Conservation (phyloP, 1,140 invertebrate species). For the Mizuhopecten yessoensis region DNA sequence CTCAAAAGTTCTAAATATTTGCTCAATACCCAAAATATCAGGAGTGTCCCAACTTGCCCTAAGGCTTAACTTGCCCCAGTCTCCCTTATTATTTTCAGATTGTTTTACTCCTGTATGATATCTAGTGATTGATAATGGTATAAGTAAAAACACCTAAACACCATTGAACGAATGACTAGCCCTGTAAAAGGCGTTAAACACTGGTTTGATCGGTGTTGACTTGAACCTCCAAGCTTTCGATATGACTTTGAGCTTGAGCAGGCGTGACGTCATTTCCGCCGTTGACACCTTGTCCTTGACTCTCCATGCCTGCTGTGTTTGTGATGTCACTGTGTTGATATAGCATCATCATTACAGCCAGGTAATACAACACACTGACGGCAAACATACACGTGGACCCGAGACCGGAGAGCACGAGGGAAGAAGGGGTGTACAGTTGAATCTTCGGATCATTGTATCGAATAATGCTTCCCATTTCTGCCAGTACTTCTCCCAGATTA, state of each 20-base stretch:
- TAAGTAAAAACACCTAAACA: no score
- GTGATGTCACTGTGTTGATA: slow-evolving; percentile 10
- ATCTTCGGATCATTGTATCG: not conserved
- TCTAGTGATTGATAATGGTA: no score
- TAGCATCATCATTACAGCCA: not conserved
- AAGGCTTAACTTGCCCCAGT: no score
- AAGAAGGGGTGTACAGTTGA: not conserved
- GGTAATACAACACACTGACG: not conserved
- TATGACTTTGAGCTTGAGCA: not conserved
- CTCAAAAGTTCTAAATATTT: no score
- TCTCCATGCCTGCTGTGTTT: not conserved
- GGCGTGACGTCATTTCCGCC: not conserved
- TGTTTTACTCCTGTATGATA: no score
- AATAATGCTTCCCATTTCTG: slow-evolving; percentile 14
- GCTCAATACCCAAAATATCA: no score
- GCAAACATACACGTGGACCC: slow-evolving; percentile 36
- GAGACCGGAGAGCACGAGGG: not conserved
- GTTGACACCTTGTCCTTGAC: not conserved
- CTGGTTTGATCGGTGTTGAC: slow-evolving; percentile 1
- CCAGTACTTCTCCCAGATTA: not conserved
- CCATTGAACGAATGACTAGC: no score
- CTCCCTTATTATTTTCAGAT: no score
- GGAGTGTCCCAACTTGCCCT: no score
- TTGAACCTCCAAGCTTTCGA: not conserved
- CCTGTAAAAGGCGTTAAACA: not conserved